Conservation (phyloP, 2,113 vertebrate genomes). For the Pipa parva region DNA sequence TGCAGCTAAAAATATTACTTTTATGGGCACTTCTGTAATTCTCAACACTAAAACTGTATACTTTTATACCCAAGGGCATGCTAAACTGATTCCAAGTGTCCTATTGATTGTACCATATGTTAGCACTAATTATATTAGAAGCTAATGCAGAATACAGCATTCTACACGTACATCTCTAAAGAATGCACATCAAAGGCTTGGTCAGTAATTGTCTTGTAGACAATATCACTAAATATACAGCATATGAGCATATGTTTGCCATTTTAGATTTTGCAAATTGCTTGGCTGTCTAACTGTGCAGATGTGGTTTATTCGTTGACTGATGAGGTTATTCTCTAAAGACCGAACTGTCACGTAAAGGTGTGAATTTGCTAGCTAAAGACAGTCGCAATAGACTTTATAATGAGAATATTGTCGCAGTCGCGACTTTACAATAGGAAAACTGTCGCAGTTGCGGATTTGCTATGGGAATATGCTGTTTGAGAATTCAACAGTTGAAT, state of each 20-base stretch:
- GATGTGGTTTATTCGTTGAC: neutral
- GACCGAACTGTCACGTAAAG: no score
- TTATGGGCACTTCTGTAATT: slow-evolving; percentile 35
- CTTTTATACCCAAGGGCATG: slow-evolving; percentile 67
- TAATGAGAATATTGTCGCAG: no score
- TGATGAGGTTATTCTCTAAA: no score
- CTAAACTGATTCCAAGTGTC: slow-evolving; percentile 70
- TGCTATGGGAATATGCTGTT: no score
- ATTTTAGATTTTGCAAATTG: neutral
- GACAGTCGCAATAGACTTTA: no score
- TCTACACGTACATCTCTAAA: slow-evolving; percentile 59
- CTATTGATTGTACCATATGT: slow-evolving; percentile 73
- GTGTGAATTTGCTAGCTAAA: no score
- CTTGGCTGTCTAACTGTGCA: neutral
- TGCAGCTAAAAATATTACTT: slow-evolving; percentile 40
- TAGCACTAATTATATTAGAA: slow-evolving; percentile 78
- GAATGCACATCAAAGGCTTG: slow-evolving; percentile 58
- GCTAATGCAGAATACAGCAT: slow-evolving; percentile 66
- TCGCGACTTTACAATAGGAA: no score
- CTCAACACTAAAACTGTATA: slow-evolving; percentile 60
- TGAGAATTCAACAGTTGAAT: no score
- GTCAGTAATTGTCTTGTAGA: slow-evolving; percentile 54
- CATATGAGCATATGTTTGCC: slow-evolving; percentile 61
- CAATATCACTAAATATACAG: slow-evolving; percentile 46
- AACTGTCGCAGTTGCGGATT: no score